These are phyloP conservation scores for Asteroscopus sphinx DNA, from an alignment of 2,888 invertebrate genomes.

Conservation along the genomic window DNA sequence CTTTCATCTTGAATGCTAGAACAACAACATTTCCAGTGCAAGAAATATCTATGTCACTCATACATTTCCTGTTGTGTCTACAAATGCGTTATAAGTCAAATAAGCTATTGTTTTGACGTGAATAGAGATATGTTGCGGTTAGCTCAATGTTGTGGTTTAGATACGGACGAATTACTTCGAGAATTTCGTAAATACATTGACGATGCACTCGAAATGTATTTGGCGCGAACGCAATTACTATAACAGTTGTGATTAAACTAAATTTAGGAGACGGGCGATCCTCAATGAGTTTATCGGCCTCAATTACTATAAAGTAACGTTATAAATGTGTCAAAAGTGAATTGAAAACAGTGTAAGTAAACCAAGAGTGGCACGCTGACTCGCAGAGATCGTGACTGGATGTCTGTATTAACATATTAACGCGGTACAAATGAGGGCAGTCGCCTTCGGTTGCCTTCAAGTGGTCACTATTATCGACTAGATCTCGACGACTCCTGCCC, in stretches of 20 bases:
- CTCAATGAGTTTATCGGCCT: slow-evolving; percentile 34
- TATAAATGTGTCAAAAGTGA: slow-evolving; percentile 66
- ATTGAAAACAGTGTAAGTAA: slow-evolving; percentile 69
- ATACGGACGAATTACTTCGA: background rate
- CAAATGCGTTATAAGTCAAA: background rate
- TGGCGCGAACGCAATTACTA: slow-evolving; percentile 24
- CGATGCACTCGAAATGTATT: slow-evolving; percentile 9
- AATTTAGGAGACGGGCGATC: slow-evolving; percentile 13
- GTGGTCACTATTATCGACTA: slow-evolving; percentile 63
- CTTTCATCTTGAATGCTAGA: slow-evolving; percentile 33
- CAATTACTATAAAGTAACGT: slow-evolving; percentile 35
- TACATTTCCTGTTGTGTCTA: slow-evolving; percentile 12
- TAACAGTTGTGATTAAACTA: slow-evolving; percentile 23
- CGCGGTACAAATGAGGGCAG: slow-evolving; percentile 67
- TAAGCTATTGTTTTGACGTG: slow-evolving; percentile 1
- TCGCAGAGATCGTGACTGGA: slow-evolving; percentile 61
- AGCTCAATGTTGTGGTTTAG: background rate
- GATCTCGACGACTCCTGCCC: slow-evolving; percentile 59
- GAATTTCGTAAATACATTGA: background rate
- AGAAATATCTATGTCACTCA: slow-evolving; percentile 17
- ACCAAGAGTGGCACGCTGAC: slow-evolving; percentile 62
- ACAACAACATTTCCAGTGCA: slow-evolving; percentile 18
- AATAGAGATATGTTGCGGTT: background rate
- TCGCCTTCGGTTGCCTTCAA: slow-evolving; percentile 59
- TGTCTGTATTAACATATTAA: slow-evolving; percentile 75